phyloP scores from a whole-genome alignment of 2,113 vertebrate genomes.

The Sinocyclocheilus rhinocerous region DNA sequence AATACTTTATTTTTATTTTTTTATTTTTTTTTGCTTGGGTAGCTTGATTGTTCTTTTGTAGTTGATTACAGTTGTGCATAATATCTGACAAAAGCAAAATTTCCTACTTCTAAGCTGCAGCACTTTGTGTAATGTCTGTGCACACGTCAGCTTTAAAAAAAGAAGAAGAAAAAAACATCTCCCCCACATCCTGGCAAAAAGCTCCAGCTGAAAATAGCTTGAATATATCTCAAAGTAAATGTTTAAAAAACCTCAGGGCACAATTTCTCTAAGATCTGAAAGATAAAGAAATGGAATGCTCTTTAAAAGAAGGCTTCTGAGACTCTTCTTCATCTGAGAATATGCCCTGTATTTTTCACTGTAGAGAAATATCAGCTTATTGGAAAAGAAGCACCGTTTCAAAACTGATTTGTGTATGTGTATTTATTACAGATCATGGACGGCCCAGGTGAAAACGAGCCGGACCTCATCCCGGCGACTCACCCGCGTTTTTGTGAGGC shows the following conservation, averaged over 20 bases:
- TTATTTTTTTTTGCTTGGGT: background rate
- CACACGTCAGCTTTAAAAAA: background rate
- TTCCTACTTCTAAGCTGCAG: background rate
- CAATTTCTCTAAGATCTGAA: conserved; percentile 4
- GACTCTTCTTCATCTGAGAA: background rate
- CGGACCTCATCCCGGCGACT: conserved; percentile 78
- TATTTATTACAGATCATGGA: conserved; percentile 86
- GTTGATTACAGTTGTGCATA: conserved; percentile 11
- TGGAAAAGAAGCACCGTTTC: background rate
- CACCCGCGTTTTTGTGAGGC: conserved; percentile 93
- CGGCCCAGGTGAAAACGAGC: conserved; percentile 86
- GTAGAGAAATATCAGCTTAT: background rate
- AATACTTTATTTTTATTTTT: background rate
- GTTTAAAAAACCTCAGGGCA: conserved; percentile 42
- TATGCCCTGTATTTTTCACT: background rate
- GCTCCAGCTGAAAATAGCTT: conserved; percentile 37
- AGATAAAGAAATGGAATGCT: conserved; percentile 28
- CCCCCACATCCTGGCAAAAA: background rate
- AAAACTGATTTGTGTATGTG: background rate
- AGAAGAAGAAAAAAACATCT: conserved; percentile 9
- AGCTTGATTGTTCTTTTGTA: conserved; percentile 20
- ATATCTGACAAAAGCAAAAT: background rate
- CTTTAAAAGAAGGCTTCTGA: conserved; percentile 16
- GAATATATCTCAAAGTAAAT: conserved; percentile 42
- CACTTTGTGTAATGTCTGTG: background rate